Evolutionary conservation across 2,113 vertebrate genomes (phyloP), one percentile per base, ranked within the genome.

Genomic region (Engraulis encrasicolus): DNA sequence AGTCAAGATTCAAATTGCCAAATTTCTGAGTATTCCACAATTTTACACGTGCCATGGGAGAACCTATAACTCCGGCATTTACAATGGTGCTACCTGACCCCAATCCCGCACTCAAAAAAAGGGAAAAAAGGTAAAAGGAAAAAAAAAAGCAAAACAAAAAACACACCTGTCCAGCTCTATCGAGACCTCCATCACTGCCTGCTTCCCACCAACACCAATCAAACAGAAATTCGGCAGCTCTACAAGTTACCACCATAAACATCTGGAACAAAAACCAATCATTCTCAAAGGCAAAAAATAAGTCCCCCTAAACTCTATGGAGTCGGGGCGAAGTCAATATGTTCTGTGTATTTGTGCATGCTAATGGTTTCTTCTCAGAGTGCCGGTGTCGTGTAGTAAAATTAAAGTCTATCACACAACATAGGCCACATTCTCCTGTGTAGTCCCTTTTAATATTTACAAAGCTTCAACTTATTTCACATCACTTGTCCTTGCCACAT

Each of bases 381-480:
- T 45, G 40, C 9, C 40, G 3, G 9, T 45, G 89, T 92, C 91
- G 89, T 84, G 84, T 81, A 87, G 88, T n/a, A n/a, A 86, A 84
- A 88, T 90, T 90, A 50, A 17, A 66, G 66, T 86, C 89, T 91
- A 89, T 91, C 93, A 86, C 88, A 92, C 91, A 94, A 91, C 91
- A 91, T 92, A 91, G 87, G 90, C 91, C 90, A 92, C 89, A 95
- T 94, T 94, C 91, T 92, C 95, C 95, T 95, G 93, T 87, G 79
- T 94, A 94, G 92, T 92, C 93, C 95, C 93, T 93, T 95, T 95
- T 91, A 92, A 92, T 99, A 99, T 98, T 98, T 99, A 99, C 98
- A 99, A 94, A 96, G 94, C 86, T 93, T 96, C 92, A 95, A 97
- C 94, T 98, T 98, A 97, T 97, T 97, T 96, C 93, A 98, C 97